Evolutionary conservation across 2,888 invertebrate species (phyloP).

Genomic region (Synanthedon andrenaeformis): DNA sequence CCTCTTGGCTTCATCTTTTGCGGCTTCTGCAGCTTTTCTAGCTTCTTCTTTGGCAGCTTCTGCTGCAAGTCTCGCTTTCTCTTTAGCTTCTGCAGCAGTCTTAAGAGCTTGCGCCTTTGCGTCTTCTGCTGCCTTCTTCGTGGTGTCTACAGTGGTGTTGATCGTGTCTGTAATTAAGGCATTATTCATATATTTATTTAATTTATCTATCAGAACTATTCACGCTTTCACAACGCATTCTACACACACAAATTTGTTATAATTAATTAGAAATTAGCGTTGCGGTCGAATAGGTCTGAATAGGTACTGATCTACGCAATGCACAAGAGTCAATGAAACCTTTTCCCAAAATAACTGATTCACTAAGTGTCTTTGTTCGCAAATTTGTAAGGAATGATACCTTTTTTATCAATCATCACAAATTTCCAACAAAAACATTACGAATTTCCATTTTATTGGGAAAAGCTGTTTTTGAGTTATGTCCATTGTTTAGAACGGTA

Average conservation of each 20-base stretch:
- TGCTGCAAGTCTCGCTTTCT: constrained; percentile 47
- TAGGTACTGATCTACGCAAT: no score
- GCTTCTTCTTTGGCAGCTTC: constrained; percentile 52
- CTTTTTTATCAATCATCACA: no score
- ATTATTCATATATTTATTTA: neutral
- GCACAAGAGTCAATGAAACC: no score
- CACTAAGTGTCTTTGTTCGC: no score
- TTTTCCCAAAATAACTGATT: no score
- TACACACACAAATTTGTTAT: neutral
- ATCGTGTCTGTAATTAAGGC: constrained; percentile 42
- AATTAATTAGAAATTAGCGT: no score
- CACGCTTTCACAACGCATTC: neutral
- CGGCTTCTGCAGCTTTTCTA: constrained; percentile 48
- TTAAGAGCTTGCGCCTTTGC: constrained; percentile 40
- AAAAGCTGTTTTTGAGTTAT: no score
- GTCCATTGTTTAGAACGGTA: no score
- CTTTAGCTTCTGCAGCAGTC: constrained; percentile 53
- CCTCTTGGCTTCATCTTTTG: constrained; percentile 49
- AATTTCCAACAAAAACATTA: no score
- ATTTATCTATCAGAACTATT: neutral
- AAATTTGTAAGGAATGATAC: no score
- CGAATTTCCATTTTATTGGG: no score
- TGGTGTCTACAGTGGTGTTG: constrained; percentile 48
- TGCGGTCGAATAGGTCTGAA: no score
- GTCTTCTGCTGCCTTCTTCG: constrained; percentile 56